Conservation (phyloP, 2,888 invertebrate genomes). For the Cephus sareptanus region DNA sequence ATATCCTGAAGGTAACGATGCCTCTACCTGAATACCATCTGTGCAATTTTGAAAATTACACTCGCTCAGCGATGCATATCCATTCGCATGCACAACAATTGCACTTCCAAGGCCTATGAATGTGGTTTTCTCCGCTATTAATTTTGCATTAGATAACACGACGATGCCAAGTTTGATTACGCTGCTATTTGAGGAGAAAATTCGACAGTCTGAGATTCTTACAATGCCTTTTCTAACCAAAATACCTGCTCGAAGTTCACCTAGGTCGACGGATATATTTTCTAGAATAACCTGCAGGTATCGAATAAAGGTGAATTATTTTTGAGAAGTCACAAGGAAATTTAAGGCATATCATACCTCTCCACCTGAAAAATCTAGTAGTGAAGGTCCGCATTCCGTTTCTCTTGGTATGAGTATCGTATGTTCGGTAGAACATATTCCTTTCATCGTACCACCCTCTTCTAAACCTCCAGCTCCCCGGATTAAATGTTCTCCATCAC, state of each 20-base stretch:
- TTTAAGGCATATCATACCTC: conserved; percentile 42
- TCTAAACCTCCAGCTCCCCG: conserved; percentile 69
- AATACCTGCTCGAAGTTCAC: conserved; percentile 68
- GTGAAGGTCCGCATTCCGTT: conserved; percentile 66
- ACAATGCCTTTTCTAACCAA: conserved; percentile 68
- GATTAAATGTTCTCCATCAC: conserved; percentile 68
- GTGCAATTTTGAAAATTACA: conserved; percentile 60
- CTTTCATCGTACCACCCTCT: conserved; percentile 66
- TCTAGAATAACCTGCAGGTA: conserved; percentile 64
- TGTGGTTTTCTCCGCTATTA: conserved; percentile 67
- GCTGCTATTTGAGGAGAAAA: conserved; percentile 68
- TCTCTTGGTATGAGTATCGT: conserved; percentile 65
- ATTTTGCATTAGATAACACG: conserved; percentile 64
- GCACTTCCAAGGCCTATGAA: conserved; percentile 70
- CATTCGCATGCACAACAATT: conserved; percentile 61
- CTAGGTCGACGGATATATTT: conserved; percentile 69
- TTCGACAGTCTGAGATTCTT: conserved; percentile 67
- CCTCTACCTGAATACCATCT: conserved; percentile 56
- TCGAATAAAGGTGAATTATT: not conserved
- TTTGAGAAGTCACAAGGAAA: too few species aligned
- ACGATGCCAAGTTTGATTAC: conserved; percentile 70
- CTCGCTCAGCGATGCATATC: conserved; percentile 54
- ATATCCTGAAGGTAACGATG: not conserved
- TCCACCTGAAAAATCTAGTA: conserved; percentile 69
- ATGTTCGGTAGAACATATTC: conserved; percentile 48